Evolutionary conservation across 1,140 invertebrate genomes (phyloP).

Genomic region (Pomphorhynchus laevis): DNA sequence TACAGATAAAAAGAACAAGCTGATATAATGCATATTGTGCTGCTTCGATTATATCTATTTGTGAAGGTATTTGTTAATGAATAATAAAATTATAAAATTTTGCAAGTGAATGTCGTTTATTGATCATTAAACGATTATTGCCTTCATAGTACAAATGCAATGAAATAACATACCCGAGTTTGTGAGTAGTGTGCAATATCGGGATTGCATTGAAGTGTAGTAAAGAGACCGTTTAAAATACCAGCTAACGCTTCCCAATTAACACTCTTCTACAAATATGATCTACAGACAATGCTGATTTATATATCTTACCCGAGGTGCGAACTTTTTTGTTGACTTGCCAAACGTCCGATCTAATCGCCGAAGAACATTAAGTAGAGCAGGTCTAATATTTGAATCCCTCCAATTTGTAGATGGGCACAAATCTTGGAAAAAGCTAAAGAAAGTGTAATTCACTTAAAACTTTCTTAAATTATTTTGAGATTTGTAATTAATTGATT

Average conservation of each 20-base stretch:
- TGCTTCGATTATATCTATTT: too few species aligned
- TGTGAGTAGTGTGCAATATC: too few species aligned
- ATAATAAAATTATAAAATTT: too few species aligned
- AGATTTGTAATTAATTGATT: neutral
- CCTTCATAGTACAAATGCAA: too few species aligned
- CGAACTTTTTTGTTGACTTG: constrained; percentile 62
- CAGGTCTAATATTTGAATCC: constrained; percentile 54
- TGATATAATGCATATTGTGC: too few species aligned
- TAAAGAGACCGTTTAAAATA: constrained; percentile 6
- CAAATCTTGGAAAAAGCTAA: constrained; percentile 26
- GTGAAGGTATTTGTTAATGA: too few species aligned
- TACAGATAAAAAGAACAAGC: too few species aligned
- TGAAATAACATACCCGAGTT: too few species aligned
- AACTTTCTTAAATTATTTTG: neutral
- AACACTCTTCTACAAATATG: neutral
- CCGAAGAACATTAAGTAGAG: constrained; percentile 52
- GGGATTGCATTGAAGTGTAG: constrained; percentile 5
- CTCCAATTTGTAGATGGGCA: constrained; percentile 78
- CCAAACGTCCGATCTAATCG: constrained; percentile 75
- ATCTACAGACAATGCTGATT: neutral
- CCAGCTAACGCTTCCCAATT: constrained; percentile 7
- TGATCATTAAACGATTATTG: too few species aligned
- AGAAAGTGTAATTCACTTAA: neutral
- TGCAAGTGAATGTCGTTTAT: too few species aligned
- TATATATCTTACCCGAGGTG: neutral